phyloP scores from a whole-genome alignment of 2,797 vertebrate species.

The Poecilia wingei region DNA sequence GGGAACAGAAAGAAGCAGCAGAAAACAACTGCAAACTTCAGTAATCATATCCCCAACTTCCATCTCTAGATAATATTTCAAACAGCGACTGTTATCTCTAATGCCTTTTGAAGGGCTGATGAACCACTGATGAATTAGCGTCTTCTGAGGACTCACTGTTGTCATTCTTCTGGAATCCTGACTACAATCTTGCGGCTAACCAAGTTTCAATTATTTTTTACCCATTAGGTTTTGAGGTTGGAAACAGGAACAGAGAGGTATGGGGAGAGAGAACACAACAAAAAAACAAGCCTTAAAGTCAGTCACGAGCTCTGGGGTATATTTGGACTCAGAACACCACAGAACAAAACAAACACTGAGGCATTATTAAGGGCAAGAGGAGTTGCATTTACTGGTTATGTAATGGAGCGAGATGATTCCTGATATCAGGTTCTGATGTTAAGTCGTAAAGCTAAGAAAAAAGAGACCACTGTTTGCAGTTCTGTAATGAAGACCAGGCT shows the following conservation, averaged over 20 bases:
- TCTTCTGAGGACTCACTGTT: conserved; percentile 60
- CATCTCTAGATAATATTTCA: conserved; percentile 46
- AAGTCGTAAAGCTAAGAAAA: conserved; percentile 63
- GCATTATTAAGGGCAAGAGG: conserved; percentile 29
- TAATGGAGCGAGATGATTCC: conserved; percentile 48
- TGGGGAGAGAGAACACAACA: conserved; percentile 28
- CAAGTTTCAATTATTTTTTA: conserved; percentile 59
- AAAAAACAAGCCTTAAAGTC: conserved; percentile 33
- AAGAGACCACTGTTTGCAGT: conserved; percentile 74
- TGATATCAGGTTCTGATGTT: conserved; percentile 63
- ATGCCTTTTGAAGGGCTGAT: conserved; percentile 25
- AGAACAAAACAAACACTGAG: conserved; percentile 66
- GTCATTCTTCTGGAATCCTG: conserved; percentile 75
- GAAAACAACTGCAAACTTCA: conserved; percentile 30
- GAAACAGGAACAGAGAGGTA: conserved; percentile 56
- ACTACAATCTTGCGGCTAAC: conserved; percentile 65
- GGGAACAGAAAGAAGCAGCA: conserved; percentile 19
- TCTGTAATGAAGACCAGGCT: conserved; percentile 60
- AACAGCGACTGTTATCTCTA: conserved; percentile 31
- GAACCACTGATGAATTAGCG: conserved; percentile 63
- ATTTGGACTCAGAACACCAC: conserved; percentile 56
- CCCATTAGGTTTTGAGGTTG: conserved; percentile 71
- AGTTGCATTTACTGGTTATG: conserved; percentile 57
- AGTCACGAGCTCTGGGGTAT: conserved; percentile 53
- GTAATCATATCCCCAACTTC: conserved; percentile 28